Percentiles rank a stretch among this genome's conserved stretches.
Evolutionary conservation across 2,888 invertebrate species (phyloP).

Genomic region (Brachyptera putata): DNA sequence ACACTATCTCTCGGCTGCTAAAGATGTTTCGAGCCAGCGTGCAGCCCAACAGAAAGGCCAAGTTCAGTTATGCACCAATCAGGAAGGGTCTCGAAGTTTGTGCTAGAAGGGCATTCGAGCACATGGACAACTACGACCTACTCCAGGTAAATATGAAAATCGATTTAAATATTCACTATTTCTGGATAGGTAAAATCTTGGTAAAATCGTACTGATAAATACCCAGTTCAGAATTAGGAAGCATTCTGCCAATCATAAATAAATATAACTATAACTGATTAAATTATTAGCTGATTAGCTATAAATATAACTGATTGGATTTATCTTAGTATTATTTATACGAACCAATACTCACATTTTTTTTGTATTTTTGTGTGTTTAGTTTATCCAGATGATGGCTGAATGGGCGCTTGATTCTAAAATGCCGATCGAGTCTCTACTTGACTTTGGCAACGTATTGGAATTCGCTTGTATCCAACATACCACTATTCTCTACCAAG

Average conservation of each 20-base stretch:
- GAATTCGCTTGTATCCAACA: slow-evolving; percentile 52
- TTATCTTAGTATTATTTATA: not conserved
- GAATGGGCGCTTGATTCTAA: slow-evolving; percentile 49
- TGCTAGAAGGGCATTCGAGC: slow-evolving; percentile 50
- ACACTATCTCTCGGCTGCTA: not conserved
- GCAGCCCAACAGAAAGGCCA: slow-evolving; percentile 34
- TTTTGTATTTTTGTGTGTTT: too few species aligned
- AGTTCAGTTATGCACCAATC: slow-evolving; percentile 43
- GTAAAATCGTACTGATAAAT: too few species aligned
- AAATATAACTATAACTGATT: too few species aligned
- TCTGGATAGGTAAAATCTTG: too few species aligned
- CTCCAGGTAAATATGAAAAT: slow-evolving; percentile 41
- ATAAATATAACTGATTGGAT: not conserved
- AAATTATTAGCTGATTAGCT: too few species aligned
- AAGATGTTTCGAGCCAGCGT: not conserved
- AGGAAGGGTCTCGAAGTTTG: slow-evolving; percentile 54
- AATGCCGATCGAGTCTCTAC: slow-evolving; percentile 46
- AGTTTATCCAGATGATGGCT: slow-evolving; percentile 47
- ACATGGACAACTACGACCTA: slow-evolving; percentile 48
- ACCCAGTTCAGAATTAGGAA: too few species aligned
- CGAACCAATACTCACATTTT: not conserved
- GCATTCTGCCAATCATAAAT: too few species aligned
- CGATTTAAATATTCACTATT: too few species aligned
- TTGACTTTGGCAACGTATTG: slow-evolving; percentile 52
- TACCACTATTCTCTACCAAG: slow-evolving; percentile 43